Evolutionary conservation across 2,888 invertebrate genomes (phyloP), one percentile per base, ranked within the genome.

Genomic region (Macrosiphum euphorbiae): DNA sequence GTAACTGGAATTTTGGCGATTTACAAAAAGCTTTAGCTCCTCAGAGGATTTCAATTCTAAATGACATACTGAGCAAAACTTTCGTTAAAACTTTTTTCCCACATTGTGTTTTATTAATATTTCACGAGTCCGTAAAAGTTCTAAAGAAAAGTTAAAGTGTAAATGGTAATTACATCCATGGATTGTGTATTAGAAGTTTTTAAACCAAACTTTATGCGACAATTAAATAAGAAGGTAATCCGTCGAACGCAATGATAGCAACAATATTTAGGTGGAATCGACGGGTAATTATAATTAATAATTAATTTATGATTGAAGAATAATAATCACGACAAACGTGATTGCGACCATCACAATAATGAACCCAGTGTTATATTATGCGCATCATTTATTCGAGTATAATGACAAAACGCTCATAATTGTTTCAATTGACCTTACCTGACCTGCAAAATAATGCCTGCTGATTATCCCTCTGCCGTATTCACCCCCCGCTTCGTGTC

Each of bases 401-500:
- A 84, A 61, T 61, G 28, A 84, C 28, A 91, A 85, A 44, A 86
- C 44, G 50, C 24, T 47, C 16, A 61, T 92, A 92, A 87, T 91
- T 61, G 44, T 92, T 92, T 88, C 78, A 47, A 88, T 91, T 50
- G 92, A 92, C 61, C 94, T 92, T 95, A 97, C 97, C 97, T 98
- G 98, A 58, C 98, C 98, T 5, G 97, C 97, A 94, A 97, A 97
- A 96, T 98, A 98, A 95, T 97, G 97, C 94, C 97, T 96, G 50
- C 97, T 97, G 95, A 98, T 97, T 95, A 98, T 98, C 58, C 98
- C 98, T 96, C 98, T 98, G 87, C 98, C 98, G 95, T 97, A 98
- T 96, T 97, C 97, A 16, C 98, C 98, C 8, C 98, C 98, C 0
- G 98, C 98, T 96, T 98, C 98, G 95, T 98, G 98, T 0, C 98